A percentile compares a stretch with the other conserved stretches of the same genome.
phyloP scores from a whole-genome alignment of 2,888 invertebrate genomes.

The Enchytraeus crypticus region DNA sequence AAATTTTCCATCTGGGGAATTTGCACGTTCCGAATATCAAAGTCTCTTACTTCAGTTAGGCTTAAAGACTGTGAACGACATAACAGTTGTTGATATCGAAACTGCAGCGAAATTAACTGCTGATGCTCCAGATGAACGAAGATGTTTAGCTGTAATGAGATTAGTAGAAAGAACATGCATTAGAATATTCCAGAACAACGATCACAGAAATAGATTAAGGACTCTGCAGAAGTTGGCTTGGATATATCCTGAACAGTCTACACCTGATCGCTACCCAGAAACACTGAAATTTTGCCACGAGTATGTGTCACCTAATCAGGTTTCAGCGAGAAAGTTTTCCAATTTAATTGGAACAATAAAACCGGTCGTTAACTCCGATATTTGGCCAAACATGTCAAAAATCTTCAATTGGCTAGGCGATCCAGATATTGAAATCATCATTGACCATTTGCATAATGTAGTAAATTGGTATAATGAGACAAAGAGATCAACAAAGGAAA shows the following conservation, averaged over 20 bases:
- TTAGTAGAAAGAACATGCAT: not conserved
- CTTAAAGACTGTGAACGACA: constrained; percentile 22
- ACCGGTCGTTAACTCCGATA: constrained; percentile 18
- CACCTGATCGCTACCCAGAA: not conserved
- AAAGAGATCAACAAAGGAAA: constrained; percentile 19
- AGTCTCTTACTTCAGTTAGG: constrained; percentile 28
- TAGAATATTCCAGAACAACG: not conserved
- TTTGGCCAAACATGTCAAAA: constrained; percentile 7
- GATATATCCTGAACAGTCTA: not conserved
- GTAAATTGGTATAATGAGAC: constrained; percentile 14
- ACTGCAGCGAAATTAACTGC: constrained; percentile 17
- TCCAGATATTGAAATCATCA: constrained; percentile 15
- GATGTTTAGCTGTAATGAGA: not conserved
- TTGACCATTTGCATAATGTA: constrained; percentile 23
- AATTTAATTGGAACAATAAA: constrained; percentile 25
- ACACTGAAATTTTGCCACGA: not conserved
- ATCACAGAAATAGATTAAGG: not conserved
- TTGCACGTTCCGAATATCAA: constrained; percentile 17
- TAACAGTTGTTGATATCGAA: constrained; percentile 25
- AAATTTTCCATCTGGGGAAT: constrained; percentile 27
- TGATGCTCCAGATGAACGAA: not conserved
- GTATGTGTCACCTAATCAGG: constrained; percentile 21
- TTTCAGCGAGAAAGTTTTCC: constrained; percentile 12
- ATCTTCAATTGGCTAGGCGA: constrained; percentile 18
- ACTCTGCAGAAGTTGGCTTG: not conserved